Evolutionary conservation across 2,888 invertebrate genomes (phyloP).

Genomic region (Entomobrya proxima): DNA sequence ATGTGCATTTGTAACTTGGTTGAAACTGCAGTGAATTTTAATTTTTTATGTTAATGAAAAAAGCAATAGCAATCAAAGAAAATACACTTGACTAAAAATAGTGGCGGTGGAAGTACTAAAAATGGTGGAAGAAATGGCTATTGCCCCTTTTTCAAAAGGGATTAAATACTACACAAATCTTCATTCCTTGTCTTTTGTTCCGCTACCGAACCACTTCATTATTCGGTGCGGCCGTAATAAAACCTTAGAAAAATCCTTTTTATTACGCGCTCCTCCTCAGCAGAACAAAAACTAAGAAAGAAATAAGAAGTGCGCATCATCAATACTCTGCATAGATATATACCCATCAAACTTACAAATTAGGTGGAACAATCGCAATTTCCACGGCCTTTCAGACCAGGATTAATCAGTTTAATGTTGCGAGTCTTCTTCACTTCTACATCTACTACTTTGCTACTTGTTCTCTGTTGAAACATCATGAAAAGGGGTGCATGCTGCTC

Average conservation of each 20-base stretch:
- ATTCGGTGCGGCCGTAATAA: not conserved
- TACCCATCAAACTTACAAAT: conserved; percentile 54
- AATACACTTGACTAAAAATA: not conserved
- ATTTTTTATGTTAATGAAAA: conserved; percentile 1
- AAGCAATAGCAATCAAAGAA: not conserved
- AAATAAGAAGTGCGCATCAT: conserved; percentile 15
- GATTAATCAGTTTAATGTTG: conserved; percentile 68
- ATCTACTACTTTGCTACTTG: not conserved
- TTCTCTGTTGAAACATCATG: not conserved
- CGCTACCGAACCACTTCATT: conserved; percentile 37
- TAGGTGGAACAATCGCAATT: conserved; percentile 69
- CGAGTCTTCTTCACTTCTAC: conserved; percentile 33
- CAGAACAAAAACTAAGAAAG: not conserved
- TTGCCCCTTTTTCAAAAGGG: too few species aligned
- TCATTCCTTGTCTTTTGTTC: not conserved
- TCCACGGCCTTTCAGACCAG: conserved; percentile 64
- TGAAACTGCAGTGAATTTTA: too few species aligned
- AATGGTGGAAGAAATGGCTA: too few species aligned
- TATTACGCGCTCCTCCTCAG: not conserved
- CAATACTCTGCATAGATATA: too few species aligned
- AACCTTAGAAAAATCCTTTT: conserved; percentile 1
- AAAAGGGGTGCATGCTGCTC: conserved; percentile 7
- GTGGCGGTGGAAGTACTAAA: not conserved
- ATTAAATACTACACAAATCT: not conserved
- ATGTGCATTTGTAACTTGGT: too few species aligned